phyloP scores from a whole-genome alignment of 2,113 vertebrate species.

The Lutjanus erythropterus region DNA sequence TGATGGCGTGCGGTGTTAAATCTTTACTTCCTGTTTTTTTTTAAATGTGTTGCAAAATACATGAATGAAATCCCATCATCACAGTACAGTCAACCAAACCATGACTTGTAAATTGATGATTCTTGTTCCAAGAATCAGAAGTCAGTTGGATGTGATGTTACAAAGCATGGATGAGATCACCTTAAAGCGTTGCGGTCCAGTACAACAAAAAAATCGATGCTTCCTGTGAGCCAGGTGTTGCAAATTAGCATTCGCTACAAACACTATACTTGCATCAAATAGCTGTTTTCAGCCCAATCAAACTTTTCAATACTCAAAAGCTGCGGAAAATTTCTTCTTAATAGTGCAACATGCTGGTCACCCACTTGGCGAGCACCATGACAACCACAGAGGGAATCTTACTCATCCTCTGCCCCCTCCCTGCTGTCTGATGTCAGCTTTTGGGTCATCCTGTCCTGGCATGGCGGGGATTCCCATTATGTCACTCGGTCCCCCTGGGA shows the following conservation, averaged over 20 bases:
- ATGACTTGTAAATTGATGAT: too few relatives aligned
- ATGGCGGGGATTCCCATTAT: slow-evolving; percentile 70
- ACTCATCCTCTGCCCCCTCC: slow-evolving; percentile 18
- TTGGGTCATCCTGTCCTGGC: slow-evolving; percentile 24
- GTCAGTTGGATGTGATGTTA: too few relatives aligned
- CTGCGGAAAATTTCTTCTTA: neutral
- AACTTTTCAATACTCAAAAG: neutral
- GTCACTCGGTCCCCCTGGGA: slow-evolving; percentile 52
- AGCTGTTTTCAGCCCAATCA: too few relatives aligned
- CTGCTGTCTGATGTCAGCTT: slow-evolving; percentile 56
- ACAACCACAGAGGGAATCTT: neutral
- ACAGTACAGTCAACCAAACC: too few relatives aligned
- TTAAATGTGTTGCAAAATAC: neutral
- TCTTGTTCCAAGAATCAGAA: too few relatives aligned
- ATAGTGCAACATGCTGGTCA: too few relatives aligned
- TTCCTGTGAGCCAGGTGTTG: too few relatives aligned
- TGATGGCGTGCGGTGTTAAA: neutral
- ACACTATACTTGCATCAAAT: too few relatives aligned
- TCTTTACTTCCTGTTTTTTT: neutral
- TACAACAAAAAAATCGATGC: too few relatives aligned
- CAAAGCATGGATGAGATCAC: too few relatives aligned
- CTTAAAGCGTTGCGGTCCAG: too few relatives aligned
- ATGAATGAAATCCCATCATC: neutral
- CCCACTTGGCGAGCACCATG: neutral
- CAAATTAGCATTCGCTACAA: too few relatives aligned